Evolutionary conservation across 2,797 vertebrate genomes (phyloP), one percentile per base, ranked within the genome.

Genomic region (Xenops minutus): DNA sequence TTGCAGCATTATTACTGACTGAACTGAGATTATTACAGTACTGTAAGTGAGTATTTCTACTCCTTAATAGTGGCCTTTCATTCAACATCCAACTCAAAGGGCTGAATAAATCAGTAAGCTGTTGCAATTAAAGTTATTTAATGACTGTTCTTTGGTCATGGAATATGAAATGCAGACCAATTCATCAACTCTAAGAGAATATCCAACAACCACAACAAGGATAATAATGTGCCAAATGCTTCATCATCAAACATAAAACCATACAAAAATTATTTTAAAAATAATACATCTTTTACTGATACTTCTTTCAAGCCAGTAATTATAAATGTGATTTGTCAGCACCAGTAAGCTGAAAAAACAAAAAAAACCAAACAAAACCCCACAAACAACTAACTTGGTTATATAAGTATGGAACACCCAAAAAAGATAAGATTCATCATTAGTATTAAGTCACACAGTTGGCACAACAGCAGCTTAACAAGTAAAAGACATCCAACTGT

Each of bases 381-480:
- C n/a, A 22, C 18, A 64, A 74, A 72, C 36, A 90, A 71, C 18
- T 44, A 58, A 69, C 21, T 87, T 51, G 24, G 23, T 43, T 77
- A 68, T 36, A 0, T 14, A 87, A 71, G 37, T 21, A 88, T 19
- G 16, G 49, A 91, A 68, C 17, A 34, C n/a, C 81, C 49, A n/a
- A 46, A 66, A 27, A 68, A 77, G 30, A 9, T 48, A 85, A 76
- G 41, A 75, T 46, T n/a, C 10, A 5, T 32, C 55, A 67, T 30
- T 67, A 69, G 20, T 68, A 81, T 30, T 52, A 84, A 92, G 84
- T 66, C 79, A 75, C 54, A 48, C 3, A 83, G 54, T 21, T 93
- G 72, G 78, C 75, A 90, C 17, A 87, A 72, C 16, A 85, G 68
- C 75, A 89, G 36, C 44, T 39, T 17, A 91, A 83, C 52, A 67